A percentile compares a stretch with the other conserved stretches of the same genome.
phyloP scores from a whole-genome alignment of 1,140 invertebrate genomes.

The Brachionus rotundiformis region DNA sequence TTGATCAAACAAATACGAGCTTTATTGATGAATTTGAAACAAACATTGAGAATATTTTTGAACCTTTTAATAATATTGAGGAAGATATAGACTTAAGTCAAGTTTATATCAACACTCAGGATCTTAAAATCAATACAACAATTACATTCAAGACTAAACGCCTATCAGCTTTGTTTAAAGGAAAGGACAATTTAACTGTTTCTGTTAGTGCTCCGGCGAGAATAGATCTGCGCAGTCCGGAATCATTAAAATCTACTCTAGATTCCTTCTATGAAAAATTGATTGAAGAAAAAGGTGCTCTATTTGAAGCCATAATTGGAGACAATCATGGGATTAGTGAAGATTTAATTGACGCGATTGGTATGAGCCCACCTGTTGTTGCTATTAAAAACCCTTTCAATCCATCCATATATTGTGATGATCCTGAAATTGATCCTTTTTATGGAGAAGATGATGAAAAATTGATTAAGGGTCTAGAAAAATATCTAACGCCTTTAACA shows the following conservation, averaged over 20 bases:
- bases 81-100: neutral
- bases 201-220: neutral
- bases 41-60: neutral
- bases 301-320: neutral
- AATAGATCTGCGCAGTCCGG: neutral
- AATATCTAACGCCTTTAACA: neutral
- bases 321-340: neutral
- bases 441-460: neutral
- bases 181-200: neutral
- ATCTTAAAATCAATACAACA: neutral
- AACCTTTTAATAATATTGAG: neutral
- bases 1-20: neutral
- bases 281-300: neutral
- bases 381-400: neutral
- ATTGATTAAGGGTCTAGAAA: neutral
- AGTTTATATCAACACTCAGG: neutral
- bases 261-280: neutral
- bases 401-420: constrained; percentile 26
- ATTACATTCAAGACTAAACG: neutral
- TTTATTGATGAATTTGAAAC: neutral
- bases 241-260: neutral
- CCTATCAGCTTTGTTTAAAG: neutral
- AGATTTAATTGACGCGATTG: neutral
- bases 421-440: neutral
- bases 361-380: neutral